A percentile compares a stretch with the other conserved stretches of the same genome.
phyloP scores from a whole-genome alignment of 1,140 invertebrate genomes.

The Lucilia sericata region DNA sequence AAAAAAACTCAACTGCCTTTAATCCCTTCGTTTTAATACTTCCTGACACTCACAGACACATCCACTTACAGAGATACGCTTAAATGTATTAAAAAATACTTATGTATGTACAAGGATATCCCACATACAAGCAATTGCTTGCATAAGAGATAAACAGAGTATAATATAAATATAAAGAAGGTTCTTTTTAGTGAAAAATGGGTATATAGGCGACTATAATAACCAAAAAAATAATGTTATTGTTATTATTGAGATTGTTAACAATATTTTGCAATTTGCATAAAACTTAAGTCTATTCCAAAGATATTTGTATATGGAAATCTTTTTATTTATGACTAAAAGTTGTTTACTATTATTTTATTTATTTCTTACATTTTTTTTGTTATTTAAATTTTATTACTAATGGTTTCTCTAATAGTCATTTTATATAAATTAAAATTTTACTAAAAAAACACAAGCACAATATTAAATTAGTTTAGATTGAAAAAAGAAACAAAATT shows the following conservation, averaged over 20 bases:
- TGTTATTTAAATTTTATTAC: neutral
- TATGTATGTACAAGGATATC: no score
- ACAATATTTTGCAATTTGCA: no score
- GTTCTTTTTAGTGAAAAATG: neutral
- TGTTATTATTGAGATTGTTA: no score
- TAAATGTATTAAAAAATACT: no score
- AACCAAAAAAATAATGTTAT: neutral
- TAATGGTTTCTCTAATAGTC: constrained; percentile 5
- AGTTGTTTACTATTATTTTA: neutral
- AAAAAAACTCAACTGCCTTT: constrained; percentile 21
- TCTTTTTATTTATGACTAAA: neutral
- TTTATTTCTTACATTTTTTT: neutral
- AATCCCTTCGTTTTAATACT: neutral
- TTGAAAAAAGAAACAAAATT: neutral
- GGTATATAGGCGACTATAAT: neutral
- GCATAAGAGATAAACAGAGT: neutral
- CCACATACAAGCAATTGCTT: neutral
- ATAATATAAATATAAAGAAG: neutral
- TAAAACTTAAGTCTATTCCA: no score
- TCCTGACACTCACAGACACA: neutral
- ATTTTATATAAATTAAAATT: neutral
- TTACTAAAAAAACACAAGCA: neutral
- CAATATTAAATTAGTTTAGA: neutral
- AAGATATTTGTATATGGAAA: no score
- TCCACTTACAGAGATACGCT: no score